Evolutionary conservation across 2,113 vertebrate species (phyloP).

Genomic region (Oreochromis niloticus): DNA sequence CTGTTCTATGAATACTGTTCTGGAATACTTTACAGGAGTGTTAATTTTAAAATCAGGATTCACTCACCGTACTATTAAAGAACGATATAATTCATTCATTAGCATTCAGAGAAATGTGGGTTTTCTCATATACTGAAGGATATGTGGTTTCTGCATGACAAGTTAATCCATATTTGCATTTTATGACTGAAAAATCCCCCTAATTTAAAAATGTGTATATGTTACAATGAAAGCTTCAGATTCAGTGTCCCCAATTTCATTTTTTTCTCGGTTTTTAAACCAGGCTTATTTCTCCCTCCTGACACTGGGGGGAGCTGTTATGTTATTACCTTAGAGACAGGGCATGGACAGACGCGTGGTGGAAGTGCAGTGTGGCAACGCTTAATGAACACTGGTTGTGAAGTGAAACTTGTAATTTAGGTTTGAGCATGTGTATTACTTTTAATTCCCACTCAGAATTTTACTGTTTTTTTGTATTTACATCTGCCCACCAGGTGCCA

Average conservation of each 20-base stretch:
- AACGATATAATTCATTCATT: neutral
- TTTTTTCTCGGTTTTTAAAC: neutral
- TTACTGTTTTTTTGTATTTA: neutral
- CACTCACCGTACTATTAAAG: neutral
- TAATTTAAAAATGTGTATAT: neutral
- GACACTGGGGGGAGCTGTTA: slow-evolving; percentile 68
- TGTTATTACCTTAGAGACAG: slow-evolving; percentile 17
- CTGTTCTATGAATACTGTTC: neutral
- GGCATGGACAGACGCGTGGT: neutral
- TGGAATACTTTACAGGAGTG: neutral
- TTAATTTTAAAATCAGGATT: neutral
- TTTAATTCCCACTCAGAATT: neutral
- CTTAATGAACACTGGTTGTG: neutral
- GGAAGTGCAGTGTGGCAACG: neutral
- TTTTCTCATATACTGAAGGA: neutral
- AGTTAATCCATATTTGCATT: neutral
- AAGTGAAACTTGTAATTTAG: neutral
- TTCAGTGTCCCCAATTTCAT: neutral
- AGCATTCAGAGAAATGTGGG: neutral
- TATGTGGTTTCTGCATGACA: neutral
- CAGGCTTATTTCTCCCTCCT: neutral
- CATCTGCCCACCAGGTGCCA: neutral
- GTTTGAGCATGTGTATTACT: neutral
- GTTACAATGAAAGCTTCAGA: neutral
- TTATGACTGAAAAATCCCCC: slow-evolving; percentile 1